Conservation (phyloP, 2,797 vertebrate genomes). For the Acipenser ruthenus region DNA sequence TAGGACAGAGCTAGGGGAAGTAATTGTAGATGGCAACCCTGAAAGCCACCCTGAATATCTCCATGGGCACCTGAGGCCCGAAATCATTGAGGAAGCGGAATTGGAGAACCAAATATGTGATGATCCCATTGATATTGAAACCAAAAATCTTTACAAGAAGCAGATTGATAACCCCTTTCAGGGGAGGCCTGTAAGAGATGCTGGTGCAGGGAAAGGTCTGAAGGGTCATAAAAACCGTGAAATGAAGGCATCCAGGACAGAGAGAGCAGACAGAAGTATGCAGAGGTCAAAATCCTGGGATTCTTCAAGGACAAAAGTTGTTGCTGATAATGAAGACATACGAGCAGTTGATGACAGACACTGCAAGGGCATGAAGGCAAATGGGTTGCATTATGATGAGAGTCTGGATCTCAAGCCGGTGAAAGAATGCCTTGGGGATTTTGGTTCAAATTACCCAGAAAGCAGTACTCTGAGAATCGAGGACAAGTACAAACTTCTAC, state of each 20-base stretch:
- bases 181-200: conserved; percentile 45
- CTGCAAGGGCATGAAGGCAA: conserved; percentile 34
- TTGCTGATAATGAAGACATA: conserved; percentile 27
- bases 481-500: conserved; percentile 47
- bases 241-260: conserved; percentile 37
- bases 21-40: not conserved
- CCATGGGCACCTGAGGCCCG: conserved; percentile 32
- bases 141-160: conserved; percentile 73
- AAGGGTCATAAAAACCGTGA: conserved; percentile 48
- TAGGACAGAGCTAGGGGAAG: conserved; percentile 40
- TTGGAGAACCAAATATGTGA: conserved; percentile 36
- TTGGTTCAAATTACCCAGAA: conserved; percentile 47
- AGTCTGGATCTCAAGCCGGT: conserved; percentile 33
- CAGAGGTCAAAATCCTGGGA: conserved; percentile 61
- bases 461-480: conserved; percentile 55
- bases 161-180: conserved; percentile 85
- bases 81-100: conserved; percentile 45
- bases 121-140: conserved; percentile 36
- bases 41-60: too few species aligned
- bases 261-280: conserved; percentile 42
- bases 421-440: conserved; percentile 48
- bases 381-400: conserved; percentile 23
- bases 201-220: conserved; percentile 27
- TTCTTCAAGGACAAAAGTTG: conserved; percentile 45
- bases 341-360: conserved; percentile 35